These are phyloP conservation scores for Fundulus diaphanus DNA, from an alignment of 2,797 vertebrate species.

Conservation along the genomic window DNA sequence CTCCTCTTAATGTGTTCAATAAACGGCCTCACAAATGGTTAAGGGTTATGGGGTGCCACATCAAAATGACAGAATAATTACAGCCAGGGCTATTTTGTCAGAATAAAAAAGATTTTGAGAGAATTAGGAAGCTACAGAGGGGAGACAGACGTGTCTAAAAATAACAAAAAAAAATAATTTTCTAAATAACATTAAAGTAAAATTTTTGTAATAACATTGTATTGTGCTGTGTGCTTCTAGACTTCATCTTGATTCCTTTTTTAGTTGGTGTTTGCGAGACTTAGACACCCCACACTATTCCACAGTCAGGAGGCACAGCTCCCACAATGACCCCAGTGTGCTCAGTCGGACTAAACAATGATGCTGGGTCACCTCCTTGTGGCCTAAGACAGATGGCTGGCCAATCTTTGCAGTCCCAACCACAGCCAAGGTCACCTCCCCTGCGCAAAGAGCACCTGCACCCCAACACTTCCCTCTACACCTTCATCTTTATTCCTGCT, in stretches of 20 bases:
- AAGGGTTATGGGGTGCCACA: constrained; percentile 56
- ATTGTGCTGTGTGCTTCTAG: constrained; percentile 44
- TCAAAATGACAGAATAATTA: constrained; percentile 74
- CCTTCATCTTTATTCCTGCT: constrained; percentile 60
- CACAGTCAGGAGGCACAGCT: constrained; percentile 60
- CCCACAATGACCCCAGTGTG: constrained; percentile 70
- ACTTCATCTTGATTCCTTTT: constrained; percentile 47
- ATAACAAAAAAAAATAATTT: constrained; percentile 51
- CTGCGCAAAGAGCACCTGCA: constrained; percentile 67
- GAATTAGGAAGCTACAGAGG: constrained; percentile 21
- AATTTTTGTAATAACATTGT: constrained; percentile 8
- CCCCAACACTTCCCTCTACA: constrained; percentile 67
- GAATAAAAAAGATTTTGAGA: constrained; percentile 31
- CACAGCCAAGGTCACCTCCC: constrained; percentile 82
- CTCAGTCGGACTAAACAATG: constrained; percentile 78
- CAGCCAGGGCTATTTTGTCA: constrained; percentile 30
- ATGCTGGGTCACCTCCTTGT: constrained; percentile 76
- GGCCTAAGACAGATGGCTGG: constrained; percentile 83
- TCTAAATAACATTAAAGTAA: constrained; percentile 23
- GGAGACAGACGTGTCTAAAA: constrained; percentile 37
- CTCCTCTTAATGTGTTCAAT: constrained; percentile 59
- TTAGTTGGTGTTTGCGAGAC: constrained; percentile 33
- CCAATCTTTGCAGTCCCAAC: constrained; percentile 61
- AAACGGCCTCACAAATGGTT: constrained; percentile 66
- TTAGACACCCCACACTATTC: constrained; percentile 48